A percentile compares a stretch with the other conserved stretches of the same genome.
Conservation (phyloP, 2,113 vertebrate species). For the Myrmophylax atrothorax region DNA sequence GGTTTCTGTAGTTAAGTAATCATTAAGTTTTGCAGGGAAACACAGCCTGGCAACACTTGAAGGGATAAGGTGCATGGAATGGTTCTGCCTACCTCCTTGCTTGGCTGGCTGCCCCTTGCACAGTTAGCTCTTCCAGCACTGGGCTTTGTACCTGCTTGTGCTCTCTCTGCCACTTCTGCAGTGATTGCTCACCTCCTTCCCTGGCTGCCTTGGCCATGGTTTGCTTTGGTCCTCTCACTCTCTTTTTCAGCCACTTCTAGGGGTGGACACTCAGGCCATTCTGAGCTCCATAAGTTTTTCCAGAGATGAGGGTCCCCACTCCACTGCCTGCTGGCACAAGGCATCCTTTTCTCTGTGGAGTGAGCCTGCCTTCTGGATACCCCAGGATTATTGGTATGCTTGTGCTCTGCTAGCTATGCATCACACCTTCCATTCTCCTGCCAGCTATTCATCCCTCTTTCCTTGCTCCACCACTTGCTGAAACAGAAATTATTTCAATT, state of each 20-base stretch:
- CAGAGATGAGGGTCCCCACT: background rate
- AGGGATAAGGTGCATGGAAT: background rate
- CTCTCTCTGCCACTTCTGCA: background rate
- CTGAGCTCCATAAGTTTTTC: background rate
- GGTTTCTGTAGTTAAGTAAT: background rate
- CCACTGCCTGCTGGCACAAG: background rate
- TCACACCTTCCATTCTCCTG: background rate
- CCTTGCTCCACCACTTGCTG: background rate
- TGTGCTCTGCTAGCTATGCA: background rate
- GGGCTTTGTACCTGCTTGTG: background rate
- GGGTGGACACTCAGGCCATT: background rate
- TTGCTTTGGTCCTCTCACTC: background rate
- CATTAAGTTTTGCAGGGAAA: rapidly evolving
- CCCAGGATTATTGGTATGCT: background rate
- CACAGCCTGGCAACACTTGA: background rate
- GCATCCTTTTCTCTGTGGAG: background rate
- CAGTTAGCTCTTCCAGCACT: background rate
- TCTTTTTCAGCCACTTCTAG: background rate
- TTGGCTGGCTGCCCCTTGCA: background rate
- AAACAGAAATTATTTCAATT: background rate
- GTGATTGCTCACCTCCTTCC: background rate
- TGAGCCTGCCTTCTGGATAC: background rate
- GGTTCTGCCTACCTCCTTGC: background rate
- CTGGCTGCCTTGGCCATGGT: background rate
- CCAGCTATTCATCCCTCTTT: background rate